These are phyloP conservation scores for Rhopalosiphum maidis DNA, from an alignment of 1,140 invertebrate species.

Conservation along the genomic window DNA sequence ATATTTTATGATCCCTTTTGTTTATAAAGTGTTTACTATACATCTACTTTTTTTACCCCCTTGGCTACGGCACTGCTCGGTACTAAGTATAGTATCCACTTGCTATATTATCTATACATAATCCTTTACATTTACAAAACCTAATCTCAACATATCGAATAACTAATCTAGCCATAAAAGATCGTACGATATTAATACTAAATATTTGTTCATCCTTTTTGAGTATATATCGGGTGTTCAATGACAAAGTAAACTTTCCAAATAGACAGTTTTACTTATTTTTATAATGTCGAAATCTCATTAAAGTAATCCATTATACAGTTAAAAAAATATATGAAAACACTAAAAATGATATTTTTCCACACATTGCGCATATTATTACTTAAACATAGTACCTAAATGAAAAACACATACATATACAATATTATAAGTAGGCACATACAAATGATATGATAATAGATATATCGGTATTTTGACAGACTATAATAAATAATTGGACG, in stretches of 20 bases:
- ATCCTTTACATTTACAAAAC: background rate
- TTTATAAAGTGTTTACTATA: too few species aligned
- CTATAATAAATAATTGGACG: background rate
- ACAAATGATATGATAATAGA: too few species aligned
- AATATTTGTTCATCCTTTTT: background rate
- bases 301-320: background rate
- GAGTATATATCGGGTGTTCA: slow-evolving; percentile 10
- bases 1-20: too few species aligned
- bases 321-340: background rate
- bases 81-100: background rate
- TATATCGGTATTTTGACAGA: too few species aligned
- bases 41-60: background rate
- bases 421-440: too few species aligned
- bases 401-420: too few species aligned
- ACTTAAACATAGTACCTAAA: background rate
- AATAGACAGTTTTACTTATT: background rate
- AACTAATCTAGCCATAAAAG: background rate
- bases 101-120: background rate
- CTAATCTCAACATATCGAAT: slow-evolving; percentile 19
- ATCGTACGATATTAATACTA: background rate
- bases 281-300: background rate
- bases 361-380: background rate
- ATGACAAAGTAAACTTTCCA: slow-evolving; percentile 17
- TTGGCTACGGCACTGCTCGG: too few species aligned
- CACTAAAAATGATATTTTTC: background rate